Percentiles rank a stretch among this genome's conserved stretches.
Evolutionary conservation across 1,140 invertebrate species (phyloP).

Genomic region (Holotrichia oblita): DNA sequence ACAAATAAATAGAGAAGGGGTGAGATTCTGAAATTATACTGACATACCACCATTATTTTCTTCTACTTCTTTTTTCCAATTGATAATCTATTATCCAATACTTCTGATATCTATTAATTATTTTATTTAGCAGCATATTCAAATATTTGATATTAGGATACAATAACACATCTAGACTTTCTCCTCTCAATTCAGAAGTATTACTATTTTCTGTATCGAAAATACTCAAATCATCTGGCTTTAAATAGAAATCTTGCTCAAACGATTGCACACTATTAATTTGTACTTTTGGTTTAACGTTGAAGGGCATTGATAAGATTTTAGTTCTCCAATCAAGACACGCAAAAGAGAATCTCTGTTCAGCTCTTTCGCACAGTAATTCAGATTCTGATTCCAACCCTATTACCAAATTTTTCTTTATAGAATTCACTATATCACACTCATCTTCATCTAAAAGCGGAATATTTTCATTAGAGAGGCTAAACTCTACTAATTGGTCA

Average conservation of each 20-base stretch:
- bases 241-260: slow-evolving; percentile 21
- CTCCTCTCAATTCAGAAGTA: background rate
- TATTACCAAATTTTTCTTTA: slow-evolving; percentile 29
- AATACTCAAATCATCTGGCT: slow-evolving; percentile 33
- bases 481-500: background rate
- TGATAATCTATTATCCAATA: slow-evolving; percentile 46
- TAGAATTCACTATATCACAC: slow-evolving; percentile 37
- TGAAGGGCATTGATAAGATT: slow-evolving; percentile 47
- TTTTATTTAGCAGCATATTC: slow-evolving; percentile 40
- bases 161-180: slow-evolving; percentile 19
- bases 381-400: slow-evolving; percentile 32
- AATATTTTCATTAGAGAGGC: background rate
- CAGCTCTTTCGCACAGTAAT: slow-evolving; percentile 22
- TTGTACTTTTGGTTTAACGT: slow-evolving; percentile 1
- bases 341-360: background rate
- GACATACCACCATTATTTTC: slow-evolving; percentile 1
- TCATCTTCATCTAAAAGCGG: background rate
- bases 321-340: slow-evolving; percentile 46
- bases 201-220: background rate
- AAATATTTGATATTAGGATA: slow-evolving; percentile 32
- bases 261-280: background rate
- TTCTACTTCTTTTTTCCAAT: slow-evolving; percentile 35
- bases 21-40: background rate
- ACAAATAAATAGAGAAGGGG: no score
- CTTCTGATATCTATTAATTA: slow-evolving; percentile 47